Evolutionary conservation across 2,888 invertebrate genomes (phyloP), one percentile per base, ranked within the genome.

Genomic region (Maniola hyperantus): DNA sequence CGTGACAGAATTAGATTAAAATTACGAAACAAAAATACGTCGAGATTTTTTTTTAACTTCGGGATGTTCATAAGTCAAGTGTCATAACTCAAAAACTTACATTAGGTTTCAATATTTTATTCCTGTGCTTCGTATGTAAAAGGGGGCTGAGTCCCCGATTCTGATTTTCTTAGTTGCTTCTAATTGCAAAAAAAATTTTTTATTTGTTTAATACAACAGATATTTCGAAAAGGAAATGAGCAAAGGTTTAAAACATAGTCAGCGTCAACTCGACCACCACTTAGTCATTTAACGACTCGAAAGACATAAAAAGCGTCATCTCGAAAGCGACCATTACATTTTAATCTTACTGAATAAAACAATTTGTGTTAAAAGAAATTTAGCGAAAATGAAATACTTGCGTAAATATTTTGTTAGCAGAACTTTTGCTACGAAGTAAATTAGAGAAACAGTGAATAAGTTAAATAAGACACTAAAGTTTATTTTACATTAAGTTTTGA

Each of bases 321-420:
- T 15, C 15, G 5, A 18, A 36, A 55, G 34, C 33, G 54, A 34
- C 54, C 34, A 54, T 54, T 54, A 36, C 54, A 55, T 55, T 55
- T 55, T 55, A 18, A 55, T 34, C 54, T 36, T n/a, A 36, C 8
- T 55, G 55, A 55, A 55, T 36, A 5, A 15, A 55, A 55, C 36
- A 55, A 39, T 36, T 55, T 53, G 33, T 8, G 53, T 53, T 53
- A 53, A 53, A 53, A 34, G 7, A 53, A 34, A 7, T 33, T 33
- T 34, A 53, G 53, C 34, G 53, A n/a, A 11, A 50, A 50, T 11
- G 20, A 50, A 20, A 10, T 48, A 18, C 18, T 18, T 46, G 13
- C 0, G 48, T 42, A 5, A 4, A 4, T 13, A 13, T n/a, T 39
- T 8, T 39, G 44, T 46, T 6, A 15, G 6, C 11, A 10, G 4